A percentile compares a stretch with the other conserved stretches of the same genome.
Conservation (phyloP, 2,888 invertebrate genomes). For the Dasypolia templi region DNA sequence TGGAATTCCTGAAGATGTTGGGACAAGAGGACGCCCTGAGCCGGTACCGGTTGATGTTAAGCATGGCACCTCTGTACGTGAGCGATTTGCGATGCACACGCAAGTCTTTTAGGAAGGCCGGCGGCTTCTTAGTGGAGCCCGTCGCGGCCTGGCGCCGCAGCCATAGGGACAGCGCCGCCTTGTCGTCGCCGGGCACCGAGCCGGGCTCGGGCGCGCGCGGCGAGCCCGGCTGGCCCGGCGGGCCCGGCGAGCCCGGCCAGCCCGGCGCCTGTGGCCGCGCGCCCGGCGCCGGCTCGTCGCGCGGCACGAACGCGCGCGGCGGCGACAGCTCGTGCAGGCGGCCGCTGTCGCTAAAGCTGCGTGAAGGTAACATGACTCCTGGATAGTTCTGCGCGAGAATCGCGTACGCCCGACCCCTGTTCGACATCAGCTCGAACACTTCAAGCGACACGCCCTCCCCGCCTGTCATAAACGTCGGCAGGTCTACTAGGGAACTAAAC, state of each 20-base stretch:
- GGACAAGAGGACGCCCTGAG: constrained; percentile 97
- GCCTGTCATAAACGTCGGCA: constrained; percentile 95
- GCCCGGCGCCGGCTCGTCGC: constrained; percentile 74
- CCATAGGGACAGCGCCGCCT: constrained; percentile 90
- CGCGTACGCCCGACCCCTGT: constrained; percentile 93
- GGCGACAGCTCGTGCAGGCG: constrained; percentile 85
- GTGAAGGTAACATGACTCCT: constrained; percentile 92
- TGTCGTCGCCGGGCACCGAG: constrained; percentile 77
- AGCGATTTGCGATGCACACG: constrained; percentile 94
- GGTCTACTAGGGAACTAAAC: constrained; percentile 95
- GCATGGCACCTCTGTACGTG: constrained; percentile 96
- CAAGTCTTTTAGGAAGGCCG: constrained; percentile 93
- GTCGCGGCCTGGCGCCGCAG: constrained; percentile 86
- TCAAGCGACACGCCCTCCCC: constrained; percentile 94
- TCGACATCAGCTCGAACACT: constrained; percentile 93
- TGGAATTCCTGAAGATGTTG: constrained; percentile 96
- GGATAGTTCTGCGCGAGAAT: constrained; percentile 94
- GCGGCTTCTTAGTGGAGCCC: constrained; percentile 88
- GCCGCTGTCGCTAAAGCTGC: constrained; percentile 93
- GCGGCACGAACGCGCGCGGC: constrained; percentile 80
- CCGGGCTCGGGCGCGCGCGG: constrained; percentile 69
- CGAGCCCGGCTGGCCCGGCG: constrained; percentile 64
- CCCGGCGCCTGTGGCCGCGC: constrained; percentile 64
- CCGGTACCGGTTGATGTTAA: constrained; percentile 95
- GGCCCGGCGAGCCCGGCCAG: constrained; percentile 68